Conservation (phyloP, 2,113 vertebrate species). For the Heterotilapia buettikoferi region DNA sequence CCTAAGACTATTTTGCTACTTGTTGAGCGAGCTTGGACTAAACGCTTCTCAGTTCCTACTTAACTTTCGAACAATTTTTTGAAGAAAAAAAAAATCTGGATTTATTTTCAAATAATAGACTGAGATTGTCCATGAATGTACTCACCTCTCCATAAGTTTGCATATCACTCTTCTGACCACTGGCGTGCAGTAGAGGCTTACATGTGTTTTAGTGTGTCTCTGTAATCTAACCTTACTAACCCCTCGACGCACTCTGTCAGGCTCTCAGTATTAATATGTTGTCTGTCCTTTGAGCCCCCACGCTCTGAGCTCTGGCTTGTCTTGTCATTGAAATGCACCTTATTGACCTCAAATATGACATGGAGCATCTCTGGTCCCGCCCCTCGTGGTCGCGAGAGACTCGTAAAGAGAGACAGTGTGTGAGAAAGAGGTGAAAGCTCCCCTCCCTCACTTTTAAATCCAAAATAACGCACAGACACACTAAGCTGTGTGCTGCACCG, state of each 20-base stretch:
- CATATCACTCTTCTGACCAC: slow-evolving; percentile 68
- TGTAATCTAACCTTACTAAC: slow-evolving; percentile 66
- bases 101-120: slow-evolving; percentile 32
- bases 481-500: not conserved
- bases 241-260: slow-evolving; percentile 28
- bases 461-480: not conserved
- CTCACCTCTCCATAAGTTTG: slow-evolving; percentile 68
- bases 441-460: not conserved
- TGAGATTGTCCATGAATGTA: slow-evolving; percentile 70
- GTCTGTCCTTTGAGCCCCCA: not conserved
- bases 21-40: slow-evolving; percentile 44
- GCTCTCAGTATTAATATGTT: slow-evolving; percentile 43
- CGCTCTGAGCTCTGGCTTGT: slow-evolving; percentile 55
- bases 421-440: not conserved
- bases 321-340: slow-evolving; percentile 64
- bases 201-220: slow-evolving; percentile 49
- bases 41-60: slow-evolving; percentile 26
- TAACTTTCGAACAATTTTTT: slow-evolving; percentile 5
- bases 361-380: slow-evolving; percentile 6
- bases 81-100: not conserved
- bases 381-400: not conserved
- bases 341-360: slow-evolving; percentile 47
- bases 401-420: not conserved
- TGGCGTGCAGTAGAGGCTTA: slow-evolving; percentile 54
- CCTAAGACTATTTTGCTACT: slow-evolving; percentile 51